Percentiles rank a stretch among this genome's conserved stretches.
These are phyloP conservation scores for Archilochus colubris DNA, from an alignment of 2,113 vertebrate genomes.

Conservation along the genomic window DNA sequence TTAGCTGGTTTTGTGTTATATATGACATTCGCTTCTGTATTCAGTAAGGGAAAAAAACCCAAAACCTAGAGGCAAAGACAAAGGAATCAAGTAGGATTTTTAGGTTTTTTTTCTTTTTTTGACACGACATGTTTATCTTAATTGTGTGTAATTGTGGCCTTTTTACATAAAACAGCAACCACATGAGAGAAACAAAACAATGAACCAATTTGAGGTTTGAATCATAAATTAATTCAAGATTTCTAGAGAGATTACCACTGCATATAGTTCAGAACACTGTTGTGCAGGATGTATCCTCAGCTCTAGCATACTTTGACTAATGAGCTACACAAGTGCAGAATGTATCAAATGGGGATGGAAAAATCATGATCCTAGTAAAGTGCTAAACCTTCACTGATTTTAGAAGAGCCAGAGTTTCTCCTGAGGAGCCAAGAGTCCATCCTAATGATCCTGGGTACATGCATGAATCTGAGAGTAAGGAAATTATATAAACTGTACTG, in stretches of 20 bases:
- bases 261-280: background rate
- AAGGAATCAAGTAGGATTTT: background rate
- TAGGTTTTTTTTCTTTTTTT: background rate
- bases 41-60: background rate
- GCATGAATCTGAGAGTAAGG: background rate
- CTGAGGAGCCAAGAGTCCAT: background rate
- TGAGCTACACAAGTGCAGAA: background rate
- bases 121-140: background rate
- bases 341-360: background rate
- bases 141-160: background rate
- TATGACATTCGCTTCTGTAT: background rate
- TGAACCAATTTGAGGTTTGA: background rate
- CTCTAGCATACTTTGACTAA: background rate
- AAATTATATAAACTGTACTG: background rate
- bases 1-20: background rate
- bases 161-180: background rate
- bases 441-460: background rate
- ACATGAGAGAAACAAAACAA: background rate
- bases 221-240: background rate
- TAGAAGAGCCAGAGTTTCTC: background rate
- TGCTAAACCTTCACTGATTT: background rate
- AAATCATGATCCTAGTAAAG: background rate
- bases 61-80: background rate
- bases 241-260: background rate
- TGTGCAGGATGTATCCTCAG: background rate